phyloP scores from a whole-genome alignment of 2,888 invertebrate genomes.

The Sycophila texana region DNA sequence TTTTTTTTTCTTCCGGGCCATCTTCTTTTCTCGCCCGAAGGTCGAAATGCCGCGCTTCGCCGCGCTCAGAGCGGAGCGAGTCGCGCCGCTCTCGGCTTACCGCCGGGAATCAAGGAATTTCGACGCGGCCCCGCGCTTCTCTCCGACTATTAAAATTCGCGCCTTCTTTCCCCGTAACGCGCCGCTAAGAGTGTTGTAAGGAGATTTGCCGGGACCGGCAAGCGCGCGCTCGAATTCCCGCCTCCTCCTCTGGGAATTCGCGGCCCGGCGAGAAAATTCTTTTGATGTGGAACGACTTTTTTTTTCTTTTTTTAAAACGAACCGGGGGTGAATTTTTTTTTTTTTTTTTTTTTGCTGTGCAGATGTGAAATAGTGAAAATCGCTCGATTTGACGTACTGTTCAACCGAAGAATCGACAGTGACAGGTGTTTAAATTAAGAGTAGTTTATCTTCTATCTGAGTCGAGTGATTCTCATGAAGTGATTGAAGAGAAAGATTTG shows the following conservation, averaged over 20 bases:
- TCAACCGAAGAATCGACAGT: too few species aligned
- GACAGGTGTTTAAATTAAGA: too few species aligned
- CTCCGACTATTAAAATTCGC: conserved; percentile 16
- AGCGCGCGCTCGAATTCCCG: background rate
- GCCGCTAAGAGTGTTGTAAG: conserved; percentile 45
- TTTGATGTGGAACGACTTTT: background rate
- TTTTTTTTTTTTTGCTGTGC: too few species aligned
- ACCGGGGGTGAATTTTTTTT: too few species aligned
- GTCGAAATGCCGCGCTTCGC: too few species aligned
- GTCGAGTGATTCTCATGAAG: too few species aligned
- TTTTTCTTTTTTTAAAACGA: background rate
- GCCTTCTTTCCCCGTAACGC: background rate
- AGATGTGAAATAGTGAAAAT: too few species aligned
- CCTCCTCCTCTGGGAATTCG: conserved; percentile 10
- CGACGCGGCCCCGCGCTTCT: background rate
- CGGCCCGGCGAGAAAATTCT: background rate
- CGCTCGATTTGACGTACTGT: too few species aligned
- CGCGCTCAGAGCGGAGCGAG: too few species aligned
- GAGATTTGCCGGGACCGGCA: conserved; percentile 40
- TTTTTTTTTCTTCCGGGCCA: conserved; percentile 27
- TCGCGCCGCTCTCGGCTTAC: conserved; percentile 8
- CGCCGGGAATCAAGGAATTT: conserved; percentile 48
- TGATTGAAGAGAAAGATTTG: too few species aligned
- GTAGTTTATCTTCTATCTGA: too few species aligned
- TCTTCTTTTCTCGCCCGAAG: conserved; percentile 32